Evolutionary conservation across 2,113 vertebrate species (phyloP).

Genomic region (Oostethus manadensis): DNA sequence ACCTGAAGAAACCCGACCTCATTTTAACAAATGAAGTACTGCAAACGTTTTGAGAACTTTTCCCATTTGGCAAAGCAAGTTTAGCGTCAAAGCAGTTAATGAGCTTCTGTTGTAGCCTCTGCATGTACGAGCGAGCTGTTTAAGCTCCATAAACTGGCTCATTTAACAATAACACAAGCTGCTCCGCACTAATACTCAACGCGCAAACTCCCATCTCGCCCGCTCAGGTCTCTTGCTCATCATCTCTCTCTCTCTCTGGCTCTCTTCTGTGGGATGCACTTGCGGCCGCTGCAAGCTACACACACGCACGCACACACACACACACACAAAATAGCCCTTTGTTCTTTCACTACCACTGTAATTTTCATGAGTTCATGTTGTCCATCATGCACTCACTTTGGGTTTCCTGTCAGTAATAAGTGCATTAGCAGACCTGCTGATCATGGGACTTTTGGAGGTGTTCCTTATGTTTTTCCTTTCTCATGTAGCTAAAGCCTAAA

Average conservation of each 20-base stretch:
- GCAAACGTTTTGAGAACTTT: not conserved
- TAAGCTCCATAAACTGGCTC: not conserved
- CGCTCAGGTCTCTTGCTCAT: conserved; percentile 3
- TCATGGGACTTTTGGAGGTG: not conserved
- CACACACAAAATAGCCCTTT: conserved; percentile 20
- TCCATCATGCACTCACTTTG: conserved; percentile 21
- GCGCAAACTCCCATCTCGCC: not conserved
- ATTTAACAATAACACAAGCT: not conserved
- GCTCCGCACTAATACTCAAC: not conserved
- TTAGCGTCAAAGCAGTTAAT: not conserved
- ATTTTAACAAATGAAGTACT: not conserved
- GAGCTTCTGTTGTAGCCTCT: not conserved
- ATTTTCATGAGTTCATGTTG: conserved; percentile 39
- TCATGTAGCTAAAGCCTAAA: too few relatives aligned
- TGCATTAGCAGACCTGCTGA: conserved; percentile 37
- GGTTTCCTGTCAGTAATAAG: conserved; percentile 41
- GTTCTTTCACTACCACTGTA: conserved; percentile 35
- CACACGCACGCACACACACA: not conserved
- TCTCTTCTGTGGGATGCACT: conserved; percentile 19
- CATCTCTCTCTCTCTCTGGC: conserved; percentile 7
- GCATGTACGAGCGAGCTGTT: not conserved
- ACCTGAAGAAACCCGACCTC: not conserved
- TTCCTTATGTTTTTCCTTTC: too few relatives aligned
- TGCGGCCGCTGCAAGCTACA: conserved; percentile 18
- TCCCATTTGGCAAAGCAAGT: not conserved